Evolutionary conservation across 1,140 invertebrate genomes (phyloP).

Genomic region (Pseudomyrmex cubaensis): DNA sequence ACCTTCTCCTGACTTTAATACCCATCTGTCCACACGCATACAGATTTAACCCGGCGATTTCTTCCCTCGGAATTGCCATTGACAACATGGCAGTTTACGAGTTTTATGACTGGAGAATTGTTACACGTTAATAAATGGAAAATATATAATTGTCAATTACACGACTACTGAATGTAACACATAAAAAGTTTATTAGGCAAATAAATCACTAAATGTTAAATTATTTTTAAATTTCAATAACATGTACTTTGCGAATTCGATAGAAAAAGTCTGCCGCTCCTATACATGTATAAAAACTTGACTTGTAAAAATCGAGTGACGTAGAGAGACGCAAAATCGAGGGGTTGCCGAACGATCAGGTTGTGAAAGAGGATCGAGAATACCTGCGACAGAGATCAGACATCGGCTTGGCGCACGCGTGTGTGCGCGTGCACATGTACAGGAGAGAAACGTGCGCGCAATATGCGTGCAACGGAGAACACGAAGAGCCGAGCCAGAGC

Average conservation of each 20-base stretch:
- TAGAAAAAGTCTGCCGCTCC: constrained; percentile 6
- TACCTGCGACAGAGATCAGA: constrained; percentile 71
- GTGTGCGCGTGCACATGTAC: constrained; percentile 58
- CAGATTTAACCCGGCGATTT: constrained; percentile 28
- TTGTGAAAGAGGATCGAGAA: constrained; percentile 67
- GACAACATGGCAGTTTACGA: background rate
- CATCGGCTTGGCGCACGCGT: constrained; percentile 56
- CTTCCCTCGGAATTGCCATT: constrained; percentile 3
- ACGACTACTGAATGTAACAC: background rate
- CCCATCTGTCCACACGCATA: constrained; percentile 21
- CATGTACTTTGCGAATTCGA: constrained; percentile 26
- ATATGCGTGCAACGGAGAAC: constrained; percentile 29
- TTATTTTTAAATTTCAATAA: background rate
- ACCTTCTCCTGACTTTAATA: constrained; percentile 17
- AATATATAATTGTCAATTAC: background rate
- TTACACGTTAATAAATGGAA: constrained; percentile 11
- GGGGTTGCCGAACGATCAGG: constrained; percentile 35
- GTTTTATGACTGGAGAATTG: constrained; percentile 10
- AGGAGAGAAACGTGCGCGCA: constrained; percentile 6
- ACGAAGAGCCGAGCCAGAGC: constrained; percentile 63
- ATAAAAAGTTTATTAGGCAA: background rate
- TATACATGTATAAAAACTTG: constrained; percentile 35
- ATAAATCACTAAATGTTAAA: background rate
- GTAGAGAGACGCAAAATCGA: constrained; percentile 21
- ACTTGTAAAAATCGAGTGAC: constrained; percentile 14